A percentile compares a stretch with the other conserved stretches of the same genome.
phyloP scores from a whole-genome alignment of 2,797 vertebrate species.

The Gallinago nigripennis region DNA sequence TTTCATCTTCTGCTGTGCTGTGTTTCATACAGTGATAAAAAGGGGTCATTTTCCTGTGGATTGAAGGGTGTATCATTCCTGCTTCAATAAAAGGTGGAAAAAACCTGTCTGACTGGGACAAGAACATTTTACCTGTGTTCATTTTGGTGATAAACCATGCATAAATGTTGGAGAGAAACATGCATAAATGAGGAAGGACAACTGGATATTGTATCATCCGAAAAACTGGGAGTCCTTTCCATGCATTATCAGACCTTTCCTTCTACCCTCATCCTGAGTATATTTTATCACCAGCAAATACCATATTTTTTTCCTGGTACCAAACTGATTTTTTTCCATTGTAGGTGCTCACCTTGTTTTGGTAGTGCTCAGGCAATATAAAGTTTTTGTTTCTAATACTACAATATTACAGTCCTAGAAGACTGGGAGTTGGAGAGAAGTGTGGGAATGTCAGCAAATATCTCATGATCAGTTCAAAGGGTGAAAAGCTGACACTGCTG shows the following conservation, averaged over 20 bases:
- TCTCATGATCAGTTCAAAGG: not conserved
- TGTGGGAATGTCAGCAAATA: not conserved
- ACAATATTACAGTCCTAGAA: not conserved
- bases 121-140: not conserved
- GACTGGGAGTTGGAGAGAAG: not conserved
- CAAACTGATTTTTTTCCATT: not conserved
- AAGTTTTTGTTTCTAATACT: not conserved
- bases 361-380: accelerated
- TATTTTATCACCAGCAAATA: not conserved
- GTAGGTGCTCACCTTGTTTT: not conserved
- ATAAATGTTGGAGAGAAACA: not conserved
- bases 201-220: not conserved
- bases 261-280: not conserved
- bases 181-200: not conserved
- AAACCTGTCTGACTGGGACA: not conserved
- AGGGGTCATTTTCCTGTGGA: not conserved
- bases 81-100: not conserved
- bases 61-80: not conserved
- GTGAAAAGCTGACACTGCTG: not conserved
- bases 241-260: not conserved
- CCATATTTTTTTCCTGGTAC: accelerated
- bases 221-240: not conserved
- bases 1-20: not conserved
- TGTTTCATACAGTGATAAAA: not conserved
- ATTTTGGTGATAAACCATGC: too few species aligned